Base-by-base conservation (phyloP, 2,888 invertebrate genomes). In the Xanthorhoe spadicearia region DNA sequence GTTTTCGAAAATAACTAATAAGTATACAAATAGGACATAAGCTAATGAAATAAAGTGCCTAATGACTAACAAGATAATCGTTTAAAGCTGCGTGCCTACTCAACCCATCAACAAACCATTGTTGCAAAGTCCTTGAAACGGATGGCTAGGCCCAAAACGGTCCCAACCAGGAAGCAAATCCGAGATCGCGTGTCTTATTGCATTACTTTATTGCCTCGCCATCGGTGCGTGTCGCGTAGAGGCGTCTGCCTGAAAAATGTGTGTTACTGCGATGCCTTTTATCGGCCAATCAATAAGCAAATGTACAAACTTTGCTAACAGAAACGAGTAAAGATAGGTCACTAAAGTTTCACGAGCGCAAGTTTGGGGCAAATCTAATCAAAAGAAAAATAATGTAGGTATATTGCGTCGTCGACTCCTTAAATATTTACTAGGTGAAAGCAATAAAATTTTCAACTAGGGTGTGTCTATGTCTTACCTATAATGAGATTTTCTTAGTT, bases 121-220 rank as follows among this genome's bases (percentile, higher is more conserved):
- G 77, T 77, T 74, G 78, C 77, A 72, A 77, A 80, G 85, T 87
- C 89, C 90, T 89, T 90, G 89, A 89, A 83, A 80, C 53, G 81
- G 78, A 71, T 72, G 68, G 61, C 69, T 68, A 68, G 64, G 68
- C 65, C 64, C 72, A 68, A 74, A 70, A 61, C 66, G 69, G 69
- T 73, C 71, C 71, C 76, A 81, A 88, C 81, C 89, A 88, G 90
- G 90, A 90, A 90, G 83, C 74, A 77, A 78, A 75, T 74, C 71
- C 70, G 75, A 74, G 71, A 77, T 90, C 81, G 90, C 90, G 88
- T 90, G 89, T 75, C 73, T 66, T 62, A 66, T 57, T 71, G 77
- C 82, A 82, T 86, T 85, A 82, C 77, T 70, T 74, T 74, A 74
- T 72, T 62, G 71, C 63, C 43, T 54, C 69, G 72, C 38, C 68